Percentiles rank a stretch among this genome's conserved stretches.
Conservation (phyloP, 2,888 invertebrate genomes). For the Noctua fimbriata region DNA sequence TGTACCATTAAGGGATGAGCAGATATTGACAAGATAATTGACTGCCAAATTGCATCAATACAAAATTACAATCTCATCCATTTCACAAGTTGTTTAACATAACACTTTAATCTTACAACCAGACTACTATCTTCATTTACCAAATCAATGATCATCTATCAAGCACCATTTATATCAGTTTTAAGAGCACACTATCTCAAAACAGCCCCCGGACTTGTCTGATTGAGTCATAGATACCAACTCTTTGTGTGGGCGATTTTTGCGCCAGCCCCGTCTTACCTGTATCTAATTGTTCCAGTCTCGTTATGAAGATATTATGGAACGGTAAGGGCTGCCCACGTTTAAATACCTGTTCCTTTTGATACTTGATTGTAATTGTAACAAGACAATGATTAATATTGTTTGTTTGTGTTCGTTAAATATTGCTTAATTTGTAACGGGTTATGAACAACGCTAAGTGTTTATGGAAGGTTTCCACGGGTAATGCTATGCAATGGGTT, state of each 20-base stretch:
- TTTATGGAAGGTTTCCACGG: neutral
- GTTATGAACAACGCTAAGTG: neutral
- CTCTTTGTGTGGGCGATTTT: conserved; percentile 59
- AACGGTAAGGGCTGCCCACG: conserved; percentile 62
- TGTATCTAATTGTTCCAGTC: conserved; percentile 50
- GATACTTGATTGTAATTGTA: conserved; percentile 54
- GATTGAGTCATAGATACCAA: conserved; percentile 55
- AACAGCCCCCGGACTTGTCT: conserved; percentile 39
- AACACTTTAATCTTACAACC: neutral
- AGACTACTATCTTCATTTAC: conserved; percentile 21
- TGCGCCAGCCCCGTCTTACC: conserved; percentile 43
- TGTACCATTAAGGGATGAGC: neutral
- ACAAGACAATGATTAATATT: conserved; percentile 59
- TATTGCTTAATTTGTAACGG: conserved; percentile 39
- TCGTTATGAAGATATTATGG: conserved; percentile 57
- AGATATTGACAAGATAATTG: neutral
- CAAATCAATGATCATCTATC: conserved; percentile 27
- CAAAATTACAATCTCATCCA: neutral
- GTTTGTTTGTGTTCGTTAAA: conserved; percentile 42
- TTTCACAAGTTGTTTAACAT: neutral
- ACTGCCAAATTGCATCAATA: neutral
- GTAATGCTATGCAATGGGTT: neutral
- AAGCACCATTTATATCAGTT: conserved; percentile 21
- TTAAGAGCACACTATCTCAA: conserved; percentile 37
- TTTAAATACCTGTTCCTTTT: conserved; percentile 51